Evolutionary conservation across 2,797 vertebrate genomes (phyloP).

Genomic region (Manis pentadactyla): DNA sequence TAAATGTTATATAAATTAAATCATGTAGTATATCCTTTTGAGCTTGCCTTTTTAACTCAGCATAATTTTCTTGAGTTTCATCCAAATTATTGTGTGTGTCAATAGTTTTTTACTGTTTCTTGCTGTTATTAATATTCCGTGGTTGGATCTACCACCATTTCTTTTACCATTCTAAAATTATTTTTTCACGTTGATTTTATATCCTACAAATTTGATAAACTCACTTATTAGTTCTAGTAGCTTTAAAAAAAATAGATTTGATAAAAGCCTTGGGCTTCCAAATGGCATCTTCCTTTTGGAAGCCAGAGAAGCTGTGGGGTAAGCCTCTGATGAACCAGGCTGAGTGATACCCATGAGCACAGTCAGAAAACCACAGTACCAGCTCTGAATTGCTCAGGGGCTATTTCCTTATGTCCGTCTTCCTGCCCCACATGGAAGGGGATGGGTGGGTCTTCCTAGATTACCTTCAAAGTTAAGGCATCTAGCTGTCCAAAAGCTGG

Average conservation of each 20-base stretch:
- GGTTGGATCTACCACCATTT: background rate
- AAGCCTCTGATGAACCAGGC: background rate
- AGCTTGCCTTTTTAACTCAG: background rate
- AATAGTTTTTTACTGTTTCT: background rate
- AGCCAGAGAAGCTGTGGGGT: background rate
- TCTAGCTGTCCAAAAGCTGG: background rate
- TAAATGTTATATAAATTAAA: background rate
- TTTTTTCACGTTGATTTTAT: background rate
- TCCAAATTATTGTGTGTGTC: background rate
- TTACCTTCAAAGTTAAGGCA: background rate
- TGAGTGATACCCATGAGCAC: background rate
- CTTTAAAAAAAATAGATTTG: too few species aligned
- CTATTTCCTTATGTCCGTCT: background rate
- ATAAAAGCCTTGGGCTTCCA: background rate
- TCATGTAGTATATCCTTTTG: background rate
- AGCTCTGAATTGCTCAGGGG: background rate
- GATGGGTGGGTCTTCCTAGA: background rate
- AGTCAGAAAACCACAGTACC: background rate
- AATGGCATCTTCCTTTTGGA: background rate
- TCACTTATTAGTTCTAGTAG: background rate
- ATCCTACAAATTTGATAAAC: background rate
- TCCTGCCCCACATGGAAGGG: background rate
- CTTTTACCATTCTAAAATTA: background rate
- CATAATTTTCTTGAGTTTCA: background rate
- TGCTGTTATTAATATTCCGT: background rate